These are phyloP conservation scores for Drosophila anomelani DNA, from an alignment of 2,888 invertebrate genomes.

Conservation along the genomic window DNA sequence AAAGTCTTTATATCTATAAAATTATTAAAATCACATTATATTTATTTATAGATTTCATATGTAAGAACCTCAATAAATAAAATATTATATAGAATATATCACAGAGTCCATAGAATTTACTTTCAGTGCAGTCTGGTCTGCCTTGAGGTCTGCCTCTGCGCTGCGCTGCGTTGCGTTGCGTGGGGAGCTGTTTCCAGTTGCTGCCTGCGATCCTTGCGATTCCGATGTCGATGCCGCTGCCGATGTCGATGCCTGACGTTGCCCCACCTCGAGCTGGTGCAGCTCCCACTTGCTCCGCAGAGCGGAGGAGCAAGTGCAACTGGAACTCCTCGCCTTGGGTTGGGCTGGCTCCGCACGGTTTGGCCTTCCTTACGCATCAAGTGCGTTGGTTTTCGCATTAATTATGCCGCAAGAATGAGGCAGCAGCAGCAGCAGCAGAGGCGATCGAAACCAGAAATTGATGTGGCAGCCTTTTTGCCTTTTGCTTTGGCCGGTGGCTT, in stretches of 20 bases:
- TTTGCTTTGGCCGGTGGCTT: slow-evolving; percentile 34
- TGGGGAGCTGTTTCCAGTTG: slow-evolving; percentile 76
- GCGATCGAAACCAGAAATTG: slow-evolving; percentile 72
- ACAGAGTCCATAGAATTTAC: background rate
- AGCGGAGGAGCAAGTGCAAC: slow-evolving; percentile 35
- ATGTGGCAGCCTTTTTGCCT: slow-evolving; percentile 68
- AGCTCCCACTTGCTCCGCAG: slow-evolving; percentile 34
- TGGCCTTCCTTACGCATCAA: slow-evolving; percentile 71
- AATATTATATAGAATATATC: background rate
- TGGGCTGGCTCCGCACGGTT: slow-evolving; percentile 21
- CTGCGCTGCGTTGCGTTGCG: slow-evolving; percentile 54
- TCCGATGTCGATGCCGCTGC: slow-evolving; percentile 18
- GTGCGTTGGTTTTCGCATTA: slow-evolving; percentile 80
- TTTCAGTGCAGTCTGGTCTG: slow-evolving; percentile 33
- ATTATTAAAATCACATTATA: background rate
- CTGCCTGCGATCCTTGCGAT: slow-evolving; percentile 41
- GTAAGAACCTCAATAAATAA: background rate
- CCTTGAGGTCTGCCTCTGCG: slow-evolving; percentile 47
- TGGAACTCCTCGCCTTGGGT: slow-evolving; percentile 55
- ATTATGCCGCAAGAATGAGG: slow-evolving; percentile 67
- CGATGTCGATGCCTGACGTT: slow-evolving; percentile 14
- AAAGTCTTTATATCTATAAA: background rate
- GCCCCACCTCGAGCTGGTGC: slow-evolving; percentile 31
- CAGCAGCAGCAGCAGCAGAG: slow-evolving; percentile 23
- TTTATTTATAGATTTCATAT: background rate